Conservation (phyloP, 2,113 vertebrate species). For the Oceanites oceanicus region DNA sequence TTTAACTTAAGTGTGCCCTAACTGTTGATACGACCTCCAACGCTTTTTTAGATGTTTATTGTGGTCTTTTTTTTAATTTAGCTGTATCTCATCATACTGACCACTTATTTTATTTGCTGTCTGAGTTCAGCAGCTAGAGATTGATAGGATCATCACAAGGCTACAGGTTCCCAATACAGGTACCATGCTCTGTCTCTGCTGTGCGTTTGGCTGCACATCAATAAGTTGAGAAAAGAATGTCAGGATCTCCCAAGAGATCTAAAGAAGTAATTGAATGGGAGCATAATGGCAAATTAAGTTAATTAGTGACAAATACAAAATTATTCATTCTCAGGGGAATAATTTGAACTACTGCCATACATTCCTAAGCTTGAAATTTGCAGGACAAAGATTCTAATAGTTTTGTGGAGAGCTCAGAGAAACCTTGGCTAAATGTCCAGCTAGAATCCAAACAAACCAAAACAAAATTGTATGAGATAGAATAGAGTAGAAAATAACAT, state of each 20-base stretch:
- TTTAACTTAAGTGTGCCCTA: not conserved
- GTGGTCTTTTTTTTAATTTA: not conserved
- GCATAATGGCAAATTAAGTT: not conserved
- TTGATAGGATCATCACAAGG: not conserved
- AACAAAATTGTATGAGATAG: not conserved
- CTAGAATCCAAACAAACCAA: not conserved
- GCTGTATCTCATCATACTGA: not conserved
- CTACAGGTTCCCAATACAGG: not conserved
- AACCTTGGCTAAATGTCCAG: not conserved
- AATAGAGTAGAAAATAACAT: not conserved
- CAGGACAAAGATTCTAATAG: not conserved
- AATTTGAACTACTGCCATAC: not conserved
- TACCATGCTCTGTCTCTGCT: not conserved
- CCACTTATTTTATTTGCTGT: not conserved
- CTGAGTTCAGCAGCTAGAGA: not conserved
- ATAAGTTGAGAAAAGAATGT: not conserved
- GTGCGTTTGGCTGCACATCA: not conserved
- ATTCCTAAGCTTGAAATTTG: not conserved
- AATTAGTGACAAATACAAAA: not conserved
- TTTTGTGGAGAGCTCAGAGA: not conserved
- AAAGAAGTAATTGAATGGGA: not conserved
- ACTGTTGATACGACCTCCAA: not conserved
- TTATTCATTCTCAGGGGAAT: not conserved
- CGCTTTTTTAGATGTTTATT: not conserved
- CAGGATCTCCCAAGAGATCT: not conserved